Conservation (phyloP, 2,113 vertebrate genomes). For the Menidia beryllina region DNA sequence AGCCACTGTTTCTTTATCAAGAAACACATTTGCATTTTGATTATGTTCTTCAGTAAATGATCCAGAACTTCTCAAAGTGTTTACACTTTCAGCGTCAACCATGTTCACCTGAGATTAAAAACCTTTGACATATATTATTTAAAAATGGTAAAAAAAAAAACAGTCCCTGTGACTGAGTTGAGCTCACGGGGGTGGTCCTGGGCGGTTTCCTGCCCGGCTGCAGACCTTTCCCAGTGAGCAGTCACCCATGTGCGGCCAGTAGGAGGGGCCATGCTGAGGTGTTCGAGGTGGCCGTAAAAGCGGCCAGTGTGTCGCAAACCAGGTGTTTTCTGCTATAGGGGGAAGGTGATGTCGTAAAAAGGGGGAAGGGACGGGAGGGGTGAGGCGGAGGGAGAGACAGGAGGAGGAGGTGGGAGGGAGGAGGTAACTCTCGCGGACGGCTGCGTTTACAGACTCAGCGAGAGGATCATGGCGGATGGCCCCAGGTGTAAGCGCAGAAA, state of each 20-base stretch:
- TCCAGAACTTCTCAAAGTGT: too few relatives aligned
- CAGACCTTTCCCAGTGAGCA: not conserved
- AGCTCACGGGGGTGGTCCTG: not conserved
- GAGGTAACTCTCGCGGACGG: slow-evolving; percentile 85
- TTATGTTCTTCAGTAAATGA: not conserved
- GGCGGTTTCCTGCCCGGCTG: not conserved
- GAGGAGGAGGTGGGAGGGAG: slow-evolving; percentile 75
- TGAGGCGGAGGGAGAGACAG: slow-evolving; percentile 31
- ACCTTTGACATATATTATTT: not conserved
- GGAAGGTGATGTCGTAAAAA: slow-evolving; percentile 77
- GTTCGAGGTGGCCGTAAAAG: slow-evolving; percentile 83
- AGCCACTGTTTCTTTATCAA: not conserved
- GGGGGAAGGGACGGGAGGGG: slow-evolving; percentile 58
- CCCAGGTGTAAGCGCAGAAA: slow-evolving; percentile 99
- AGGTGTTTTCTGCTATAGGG: slow-evolving; percentile 79
- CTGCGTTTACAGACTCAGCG: slow-evolving; percentile 90
- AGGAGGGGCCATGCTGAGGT: slow-evolving; percentile 75
- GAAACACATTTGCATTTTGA: not conserved
- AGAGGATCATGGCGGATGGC: slow-evolving; percentile 98
- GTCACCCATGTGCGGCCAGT: slow-evolving; percentile 53
- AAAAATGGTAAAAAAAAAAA: not conserved
- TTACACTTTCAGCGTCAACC: not conserved
- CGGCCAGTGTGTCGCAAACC: slow-evolving; percentile 83
- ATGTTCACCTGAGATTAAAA: slow-evolving; percentile 25
- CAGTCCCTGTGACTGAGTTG: too few relatives aligned